Evolutionary conservation across 2,113 vertebrate genomes (phyloP).

Genomic region (Hemicordylus capensis): DNA sequence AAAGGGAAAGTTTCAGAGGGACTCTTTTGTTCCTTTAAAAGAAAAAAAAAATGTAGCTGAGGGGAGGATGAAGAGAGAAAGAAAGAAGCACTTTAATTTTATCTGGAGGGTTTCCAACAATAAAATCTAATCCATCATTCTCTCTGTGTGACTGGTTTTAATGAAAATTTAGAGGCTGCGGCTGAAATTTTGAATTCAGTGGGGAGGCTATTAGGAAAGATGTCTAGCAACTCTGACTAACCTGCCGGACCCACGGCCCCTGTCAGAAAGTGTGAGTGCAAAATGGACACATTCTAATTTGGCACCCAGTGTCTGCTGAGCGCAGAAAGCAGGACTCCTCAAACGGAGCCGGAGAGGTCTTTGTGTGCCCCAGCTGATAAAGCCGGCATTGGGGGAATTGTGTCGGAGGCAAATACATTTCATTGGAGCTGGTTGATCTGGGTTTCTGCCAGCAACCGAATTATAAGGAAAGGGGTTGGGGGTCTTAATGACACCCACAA

Average conservation of each 20-base stretch:
- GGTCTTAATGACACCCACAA: no score
- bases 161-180: conserved; percentile 74
- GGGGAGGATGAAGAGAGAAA: conserved; percentile 14
- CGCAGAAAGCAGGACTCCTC: background rate
- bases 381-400: rapidly evolving
- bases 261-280: conserved; percentile 27
- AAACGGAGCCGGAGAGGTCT: rapidly evolving
- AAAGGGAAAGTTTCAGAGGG: conserved; percentile 46
- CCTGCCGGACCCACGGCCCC: conserved; percentile 52
- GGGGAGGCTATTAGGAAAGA: conserved; percentile 65
- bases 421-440: background rate
- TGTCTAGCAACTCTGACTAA: conserved; percentile 60
- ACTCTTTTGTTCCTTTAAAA: background rate
- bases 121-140: conserved; percentile 77
- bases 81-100: conserved; percentile 72
- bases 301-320: rapidly evolving
- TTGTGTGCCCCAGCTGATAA: rapidly evolving
- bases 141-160: conserved; percentile 70
- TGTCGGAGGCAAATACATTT: rapidly evolving
- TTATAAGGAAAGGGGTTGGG: no score
- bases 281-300: background rate
- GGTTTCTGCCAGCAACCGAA: no score
- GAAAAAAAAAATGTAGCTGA: background rate
- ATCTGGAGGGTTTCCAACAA: conserved; percentile 76
- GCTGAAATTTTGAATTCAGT: conserved; percentile 74